Percentiles rank a stretch among this genome's conserved stretches.
phyloP scores from a whole-genome alignment of 2,888 invertebrate species.

The Heliconius ethilla region DNA sequence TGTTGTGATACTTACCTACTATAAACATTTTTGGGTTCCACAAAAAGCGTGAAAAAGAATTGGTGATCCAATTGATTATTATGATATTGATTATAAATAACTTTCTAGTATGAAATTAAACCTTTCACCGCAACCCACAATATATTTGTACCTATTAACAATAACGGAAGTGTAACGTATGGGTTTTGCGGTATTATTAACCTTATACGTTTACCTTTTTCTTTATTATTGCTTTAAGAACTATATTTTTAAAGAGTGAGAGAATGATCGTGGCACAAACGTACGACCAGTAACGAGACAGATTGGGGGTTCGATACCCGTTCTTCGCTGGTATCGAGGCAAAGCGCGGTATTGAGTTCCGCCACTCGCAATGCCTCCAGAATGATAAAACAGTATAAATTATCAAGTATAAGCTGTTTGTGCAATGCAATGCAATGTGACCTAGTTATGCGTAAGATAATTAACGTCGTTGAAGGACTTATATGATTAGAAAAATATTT shows the following conservation, averaged over 20 bases:
- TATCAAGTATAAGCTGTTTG: not conserved
- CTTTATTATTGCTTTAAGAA: not conserved
- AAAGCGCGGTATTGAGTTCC: too few relatives aligned
- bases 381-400: too few relatives aligned
- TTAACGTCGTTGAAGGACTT: not conserved
- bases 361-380: too few relatives aligned
- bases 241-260: not conserved
- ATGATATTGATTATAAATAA: not conserved
- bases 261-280: too few relatives aligned
- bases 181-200: not conserved
- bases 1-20: too few relatives aligned
- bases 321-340: too few relatives aligned
- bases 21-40: too few relatives aligned
- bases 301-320: too few relatives aligned
- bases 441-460: slow-evolving; percentile 9
- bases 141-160: not conserved
- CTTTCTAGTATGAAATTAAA: slow-evolving; percentile 21
- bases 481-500: not conserved
- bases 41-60: too few relatives aligned
- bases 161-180: not conserved
- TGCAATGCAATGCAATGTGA: not conserved
- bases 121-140: slow-evolving; percentile 13
- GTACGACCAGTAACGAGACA: too few relatives aligned
- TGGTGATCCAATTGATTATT: too few relatives aligned
- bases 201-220: not conserved